These are phyloP conservation scores for Drosophila lini DNA, from an alignment of 1,140 invertebrate species.

Conservation along the genomic window DNA sequence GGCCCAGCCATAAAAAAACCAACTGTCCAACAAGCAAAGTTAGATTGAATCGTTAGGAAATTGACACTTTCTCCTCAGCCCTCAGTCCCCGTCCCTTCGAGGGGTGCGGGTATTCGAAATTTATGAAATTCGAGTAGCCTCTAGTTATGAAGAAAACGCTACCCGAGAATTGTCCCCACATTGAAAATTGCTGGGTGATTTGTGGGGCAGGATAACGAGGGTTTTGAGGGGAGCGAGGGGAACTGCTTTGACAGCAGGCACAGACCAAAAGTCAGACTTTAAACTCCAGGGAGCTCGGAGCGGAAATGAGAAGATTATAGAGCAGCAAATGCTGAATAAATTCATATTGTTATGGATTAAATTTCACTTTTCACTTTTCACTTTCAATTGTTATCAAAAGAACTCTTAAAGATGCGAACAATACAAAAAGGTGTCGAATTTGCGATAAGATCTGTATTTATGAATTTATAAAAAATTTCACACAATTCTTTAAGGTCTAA, in stretches of 20 bases:
- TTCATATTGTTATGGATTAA: constrained; percentile 10
- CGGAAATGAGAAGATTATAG: constrained; percentile 53
- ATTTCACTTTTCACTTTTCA: constrained; percentile 43
- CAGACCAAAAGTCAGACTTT: constrained; percentile 48
- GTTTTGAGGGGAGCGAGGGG: constrained; percentile 12
- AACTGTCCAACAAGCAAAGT: constrained; percentile 64
- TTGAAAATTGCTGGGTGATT: constrained; percentile 33
- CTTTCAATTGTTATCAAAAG: constrained; percentile 31
- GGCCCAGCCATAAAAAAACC: constrained; percentile 43
- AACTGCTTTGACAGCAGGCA: constrained; percentile 71
- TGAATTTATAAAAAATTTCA: not conserved
- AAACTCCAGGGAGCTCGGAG: constrained; percentile 26
- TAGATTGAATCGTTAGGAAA: constrained; percentile 74
- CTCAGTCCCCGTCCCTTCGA: not conserved
- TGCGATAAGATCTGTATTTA: constrained; percentile 1
- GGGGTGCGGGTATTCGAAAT: constrained; percentile 34
- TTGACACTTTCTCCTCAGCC: constrained; percentile 65
- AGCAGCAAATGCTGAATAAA: constrained; percentile 17
- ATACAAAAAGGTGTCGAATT: constrained; percentile 11
- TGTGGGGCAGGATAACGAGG: constrained; percentile 45
- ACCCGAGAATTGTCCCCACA: constrained; percentile 17
- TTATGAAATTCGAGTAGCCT: constrained; percentile 50
- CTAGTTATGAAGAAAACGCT: constrained; percentile 31
- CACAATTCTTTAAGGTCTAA: not conserved
- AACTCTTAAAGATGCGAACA: constrained; percentile 5